Evolutionary conservation across 1,140 invertebrate species (phyloP).

Genomic region (Choristoneura fumiferana): DNA sequence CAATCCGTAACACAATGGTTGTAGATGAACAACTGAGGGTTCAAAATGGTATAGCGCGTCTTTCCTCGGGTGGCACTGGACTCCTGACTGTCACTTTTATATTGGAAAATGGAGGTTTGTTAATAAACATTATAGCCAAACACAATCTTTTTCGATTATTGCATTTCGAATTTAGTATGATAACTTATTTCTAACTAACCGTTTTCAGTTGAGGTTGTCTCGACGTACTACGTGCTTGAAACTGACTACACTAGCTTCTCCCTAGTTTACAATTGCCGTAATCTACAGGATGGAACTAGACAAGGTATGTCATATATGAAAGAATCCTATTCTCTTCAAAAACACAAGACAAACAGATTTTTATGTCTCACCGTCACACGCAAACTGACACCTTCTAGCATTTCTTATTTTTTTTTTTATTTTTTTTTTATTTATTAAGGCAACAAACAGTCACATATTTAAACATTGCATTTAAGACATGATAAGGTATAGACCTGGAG

Average conservation of each 20-base stretch:
- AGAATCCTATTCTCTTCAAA: no score
- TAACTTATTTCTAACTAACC: no score
- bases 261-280: constrained; percentile 56
- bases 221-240: constrained; percentile 49
- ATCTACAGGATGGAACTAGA: constrained; percentile 38
- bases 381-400: no score
- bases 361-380: no score
- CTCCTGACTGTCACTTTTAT: constrained; percentile 44
- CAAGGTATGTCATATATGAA: constrained; percentile 49
- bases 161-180: no score
- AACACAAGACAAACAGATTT: no score
- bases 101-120: constrained; percentile 38
- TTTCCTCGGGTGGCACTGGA: constrained; percentile 47
- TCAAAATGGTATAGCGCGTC: constrained; percentile 36
- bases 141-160: no score
- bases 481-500: no score
- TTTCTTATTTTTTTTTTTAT: no score
- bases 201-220: constrained; percentile 40
- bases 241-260: constrained; percentile 58
- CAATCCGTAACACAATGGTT: constrained; percentile 46
- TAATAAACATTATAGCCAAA: neutral
- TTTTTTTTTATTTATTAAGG: no score
- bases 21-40: constrained; percentile 33
- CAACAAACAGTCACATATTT: no score
- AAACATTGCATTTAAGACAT: no score